phyloP scores from a whole-genome alignment of 2,888 invertebrate genomes.

The Pseudococcus jackbeardsleyi region DNA sequence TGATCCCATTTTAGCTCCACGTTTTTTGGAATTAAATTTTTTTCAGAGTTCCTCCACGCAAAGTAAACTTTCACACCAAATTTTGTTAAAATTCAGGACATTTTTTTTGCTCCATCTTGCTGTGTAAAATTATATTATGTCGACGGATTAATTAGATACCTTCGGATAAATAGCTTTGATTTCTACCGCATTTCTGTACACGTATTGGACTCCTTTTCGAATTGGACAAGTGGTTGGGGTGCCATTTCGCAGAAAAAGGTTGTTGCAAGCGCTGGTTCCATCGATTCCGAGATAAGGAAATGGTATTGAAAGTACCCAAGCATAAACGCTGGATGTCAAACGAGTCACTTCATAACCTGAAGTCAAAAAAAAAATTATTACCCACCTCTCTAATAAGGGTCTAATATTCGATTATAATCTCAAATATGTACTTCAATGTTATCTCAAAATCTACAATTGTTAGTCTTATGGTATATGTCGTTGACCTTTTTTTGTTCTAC shows the following conservation, averaged over 20 bases:
- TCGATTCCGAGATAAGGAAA: constrained; percentile 85
- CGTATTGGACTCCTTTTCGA: constrained; percentile 77
- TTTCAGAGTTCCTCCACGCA: no score
- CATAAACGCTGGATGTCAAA: constrained; percentile 76
- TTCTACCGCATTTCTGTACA: constrained; percentile 78
- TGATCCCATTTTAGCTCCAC: no score
- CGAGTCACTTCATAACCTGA: constrained; percentile 73
- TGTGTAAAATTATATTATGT: not conserved
- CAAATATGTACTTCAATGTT: no score
- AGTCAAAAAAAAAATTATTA: constrained; percentile 66
- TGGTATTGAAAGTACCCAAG: constrained; percentile 75
- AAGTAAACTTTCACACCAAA: no score
- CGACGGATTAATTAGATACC: constrained; percentile 69
- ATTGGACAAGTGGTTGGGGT: constrained; percentile 78
- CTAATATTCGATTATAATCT: no score
- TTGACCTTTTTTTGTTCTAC: not conserved
- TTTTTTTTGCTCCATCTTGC: no score
- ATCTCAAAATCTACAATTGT: no score
- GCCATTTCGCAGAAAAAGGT: constrained; percentile 75
- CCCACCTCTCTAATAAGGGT: no score
- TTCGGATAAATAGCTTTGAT: constrained; percentile 74
- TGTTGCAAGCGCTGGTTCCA: constrained; percentile 77
- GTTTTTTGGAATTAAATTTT: no score
- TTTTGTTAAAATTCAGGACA: no score
- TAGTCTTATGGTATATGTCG: not conserved